These are phyloP conservation scores for Drosophila watanabei DNA, from an alignment of 1,140 invertebrate species.

Conservation along the genomic window DNA sequence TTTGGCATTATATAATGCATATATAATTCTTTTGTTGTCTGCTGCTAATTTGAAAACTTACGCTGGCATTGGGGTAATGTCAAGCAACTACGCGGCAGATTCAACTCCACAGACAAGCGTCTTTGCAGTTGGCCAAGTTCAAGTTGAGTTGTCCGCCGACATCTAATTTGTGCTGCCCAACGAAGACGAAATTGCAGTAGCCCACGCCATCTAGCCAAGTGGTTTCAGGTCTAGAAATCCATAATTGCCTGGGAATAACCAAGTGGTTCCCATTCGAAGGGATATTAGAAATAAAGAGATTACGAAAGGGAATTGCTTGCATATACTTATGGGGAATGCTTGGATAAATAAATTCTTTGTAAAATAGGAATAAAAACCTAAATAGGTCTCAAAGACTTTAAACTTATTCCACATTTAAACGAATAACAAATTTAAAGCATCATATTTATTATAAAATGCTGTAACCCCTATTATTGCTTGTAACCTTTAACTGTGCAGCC, in stretches of 20 bases:
- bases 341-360: background rate
- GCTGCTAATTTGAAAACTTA: slow-evolving; percentile 71
- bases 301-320: background rate
- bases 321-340: background rate
- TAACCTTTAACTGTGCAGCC: slow-evolving; percentile 7
- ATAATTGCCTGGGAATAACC: slow-evolving; percentile 44
- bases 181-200: slow-evolving; percentile 53
- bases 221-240: slow-evolving; percentile 14
- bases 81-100: slow-evolving; percentile 39
- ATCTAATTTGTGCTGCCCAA: slow-evolving; percentile 59
- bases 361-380: background rate
- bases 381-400: background rate
- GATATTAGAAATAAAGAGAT: slow-evolving; percentile 9
- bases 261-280: background rate
- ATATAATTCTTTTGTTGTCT: slow-evolving; percentile 80
- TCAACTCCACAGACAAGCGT: slow-evolving; percentile 17
- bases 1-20: slow-evolving; percentile 71
- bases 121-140: slow-evolving; percentile 48
- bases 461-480: background rate
- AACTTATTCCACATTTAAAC: background rate
- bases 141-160: slow-evolving; percentile 56
- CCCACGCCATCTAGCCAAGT: slow-evolving; percentile 45
- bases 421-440: background rate
- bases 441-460: too few relatives aligned
- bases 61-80: slow-evolving; percentile 75